Evolutionary conservation across 2,113 vertebrate genomes (phyloP).

Genomic region (Solea solea): DNA sequence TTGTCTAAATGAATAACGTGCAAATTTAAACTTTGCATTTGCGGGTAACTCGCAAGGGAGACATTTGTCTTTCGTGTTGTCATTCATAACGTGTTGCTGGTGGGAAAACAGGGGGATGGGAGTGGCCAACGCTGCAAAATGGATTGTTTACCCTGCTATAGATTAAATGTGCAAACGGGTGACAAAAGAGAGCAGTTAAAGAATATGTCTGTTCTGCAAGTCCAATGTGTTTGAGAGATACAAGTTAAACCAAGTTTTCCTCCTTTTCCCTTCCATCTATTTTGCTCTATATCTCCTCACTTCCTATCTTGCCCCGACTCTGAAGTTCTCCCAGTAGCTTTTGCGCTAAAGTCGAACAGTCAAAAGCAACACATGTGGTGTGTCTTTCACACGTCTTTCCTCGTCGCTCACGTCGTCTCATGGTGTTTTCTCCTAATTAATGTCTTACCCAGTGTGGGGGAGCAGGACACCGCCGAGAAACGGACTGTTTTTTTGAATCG

Average conservation of each 20-base stretch:
- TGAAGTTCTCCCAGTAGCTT: neutral
- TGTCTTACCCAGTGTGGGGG: constrained; percentile 45
- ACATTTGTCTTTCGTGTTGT: too few species aligned
- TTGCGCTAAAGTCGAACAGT: constrained; percentile 43
- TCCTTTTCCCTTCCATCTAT: constrained; percentile 2
- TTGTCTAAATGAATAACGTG: too few species aligned
- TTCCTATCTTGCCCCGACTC: constrained; percentile 27
- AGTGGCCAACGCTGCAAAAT: too few species aligned
- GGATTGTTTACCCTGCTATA: too few species aligned
- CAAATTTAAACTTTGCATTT: too few species aligned
- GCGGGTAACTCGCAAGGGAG: too few species aligned
- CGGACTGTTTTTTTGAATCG: constrained; percentile 39
- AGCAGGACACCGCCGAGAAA: constrained; percentile 33
- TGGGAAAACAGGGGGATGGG: too few species aligned
- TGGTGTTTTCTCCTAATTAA: constrained; percentile 47
- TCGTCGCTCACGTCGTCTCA: constrained; percentile 14
- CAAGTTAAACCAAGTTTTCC: constrained; percentile 7
- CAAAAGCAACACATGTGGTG: constrained; percentile 54
- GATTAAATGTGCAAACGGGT: too few species aligned
- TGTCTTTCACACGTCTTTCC: constrained; percentile 29
- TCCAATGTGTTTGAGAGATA: neutral
- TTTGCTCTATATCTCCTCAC: neutral
- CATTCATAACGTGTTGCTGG: too few species aligned
- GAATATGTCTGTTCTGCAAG: constrained; percentile 9
- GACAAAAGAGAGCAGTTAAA: too few species aligned